These are phyloP conservation scores for Steinernema feltiae DNA, from an alignment of 1,140 invertebrate genomes.

Conservation along the genomic window DNA sequence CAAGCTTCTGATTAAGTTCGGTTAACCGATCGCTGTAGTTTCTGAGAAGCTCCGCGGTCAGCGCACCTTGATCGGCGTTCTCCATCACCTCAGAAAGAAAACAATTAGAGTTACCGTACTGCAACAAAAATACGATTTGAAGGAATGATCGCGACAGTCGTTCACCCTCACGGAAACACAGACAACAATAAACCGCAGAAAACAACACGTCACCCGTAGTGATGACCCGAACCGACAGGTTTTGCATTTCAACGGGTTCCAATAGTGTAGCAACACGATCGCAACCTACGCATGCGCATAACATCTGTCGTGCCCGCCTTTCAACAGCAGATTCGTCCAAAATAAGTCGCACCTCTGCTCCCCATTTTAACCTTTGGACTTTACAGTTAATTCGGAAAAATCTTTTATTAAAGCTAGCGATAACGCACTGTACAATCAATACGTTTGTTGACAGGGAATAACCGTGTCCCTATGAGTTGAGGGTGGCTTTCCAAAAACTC, in stretches of 20 bases:
- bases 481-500: not conserved
- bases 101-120: no score
- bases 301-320: no score
- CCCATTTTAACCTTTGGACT: no score
- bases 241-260: not conserved
- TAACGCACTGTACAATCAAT: not conserved
- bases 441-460: not conserved
- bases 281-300: no score
- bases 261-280: not conserved
- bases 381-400: no score
- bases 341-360: no score
- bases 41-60: not conserved
- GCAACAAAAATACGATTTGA: no score
- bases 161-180: not conserved
- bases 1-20: not conserved
- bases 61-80: not conserved
- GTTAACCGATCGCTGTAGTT: conserved; percentile 9
- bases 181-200: not conserved
- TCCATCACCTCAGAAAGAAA: not conserved
- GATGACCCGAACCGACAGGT: not conserved
- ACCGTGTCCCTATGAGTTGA: not conserved
- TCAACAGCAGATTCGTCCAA: no score
- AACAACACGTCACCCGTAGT: not conserved
- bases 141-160: no score
- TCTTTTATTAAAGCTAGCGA: conserved; percentile 1